Percentiles rank a stretch among this genome's conserved stretches.
These are phyloP conservation scores for Melipona bicolor DNA, from an alignment of 2,888 invertebrate species.

Conservation along the genomic window DNA sequence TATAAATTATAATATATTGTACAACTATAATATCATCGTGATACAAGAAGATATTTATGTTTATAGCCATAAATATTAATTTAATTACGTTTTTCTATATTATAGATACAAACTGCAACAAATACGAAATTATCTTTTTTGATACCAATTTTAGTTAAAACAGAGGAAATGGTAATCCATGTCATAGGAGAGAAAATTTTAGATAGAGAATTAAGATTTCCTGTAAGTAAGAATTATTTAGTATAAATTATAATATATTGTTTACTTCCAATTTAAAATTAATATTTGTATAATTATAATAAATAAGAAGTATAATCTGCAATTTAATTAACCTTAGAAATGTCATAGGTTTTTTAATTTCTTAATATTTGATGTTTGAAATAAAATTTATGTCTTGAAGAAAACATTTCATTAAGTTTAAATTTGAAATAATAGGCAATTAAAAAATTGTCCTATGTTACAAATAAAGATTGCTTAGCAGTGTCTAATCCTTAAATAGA, in stretches of 20 bases:
- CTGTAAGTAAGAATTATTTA: conserved; percentile 81
- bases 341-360: not conserved
- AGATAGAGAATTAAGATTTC: conserved; percentile 85
- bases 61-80: not conserved
- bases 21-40: not conserved
- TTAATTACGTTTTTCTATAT: conserved; percentile 42
- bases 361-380: not conserved
- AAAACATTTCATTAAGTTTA: not conserved
- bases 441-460: conserved; percentile 40
- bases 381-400: not conserved
- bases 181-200: conserved; percentile 85
- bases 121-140: conserved; percentile 86
- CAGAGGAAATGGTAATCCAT: conserved; percentile 87
- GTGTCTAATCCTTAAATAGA: conserved; percentile 50
- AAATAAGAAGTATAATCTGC: not conserved
- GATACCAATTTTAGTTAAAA: conserved; percentile 85
- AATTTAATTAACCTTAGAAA: not conserved
- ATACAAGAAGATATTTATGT: not conserved
- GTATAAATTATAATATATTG: not conserved
- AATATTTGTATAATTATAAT: not conserved
- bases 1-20: not conserved
- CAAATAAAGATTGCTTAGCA: conserved; percentile 31
- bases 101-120: conserved; percentile 84
- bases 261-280: no score
- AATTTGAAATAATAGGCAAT: conserved; percentile 14